phyloP scores from a whole-genome alignment of 2,113 vertebrate genomes.

The Mobula birostris region DNA sequence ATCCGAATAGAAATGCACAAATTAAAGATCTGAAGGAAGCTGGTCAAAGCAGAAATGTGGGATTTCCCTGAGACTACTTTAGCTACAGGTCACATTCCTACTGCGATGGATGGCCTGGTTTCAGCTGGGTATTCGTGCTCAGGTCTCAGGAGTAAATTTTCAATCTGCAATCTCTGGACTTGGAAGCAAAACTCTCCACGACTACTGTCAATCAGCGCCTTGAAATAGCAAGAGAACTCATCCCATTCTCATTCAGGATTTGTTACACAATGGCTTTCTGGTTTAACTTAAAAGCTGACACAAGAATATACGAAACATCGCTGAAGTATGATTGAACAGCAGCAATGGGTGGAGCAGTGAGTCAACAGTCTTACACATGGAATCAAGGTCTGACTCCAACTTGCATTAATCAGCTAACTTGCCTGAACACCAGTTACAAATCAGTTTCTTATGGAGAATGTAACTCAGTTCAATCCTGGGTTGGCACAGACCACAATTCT shows the following conservation, averaged over 20 bases:
- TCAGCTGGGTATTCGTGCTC: neutral
- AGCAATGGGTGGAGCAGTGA: neutral
- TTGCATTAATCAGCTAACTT: neutral
- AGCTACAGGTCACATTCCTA: neutral
- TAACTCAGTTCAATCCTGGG: neutral
- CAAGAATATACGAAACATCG: neutral
- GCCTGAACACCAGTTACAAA: neutral
- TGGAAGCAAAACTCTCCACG: neutral
- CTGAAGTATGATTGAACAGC: neutral
- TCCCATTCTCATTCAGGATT: neutral
- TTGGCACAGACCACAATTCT: neutral
- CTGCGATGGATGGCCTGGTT: neutral
- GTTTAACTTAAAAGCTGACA: neutral
- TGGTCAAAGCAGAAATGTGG: too few relatives aligned
- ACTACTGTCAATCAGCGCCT: neutral
- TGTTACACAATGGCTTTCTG: neutral
- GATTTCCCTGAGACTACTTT: neutral
- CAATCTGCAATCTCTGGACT: neutral
- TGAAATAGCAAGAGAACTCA: neutral
- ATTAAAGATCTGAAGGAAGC: neutral
- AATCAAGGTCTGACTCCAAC: too few relatives aligned
- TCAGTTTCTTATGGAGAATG: neutral
- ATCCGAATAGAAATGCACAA: neutral
- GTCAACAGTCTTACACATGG: neutral
- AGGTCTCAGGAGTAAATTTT: neutral